Conservation (phyloP, 2,113 vertebrate genomes). For the Xiphophorus hellerii region DNA sequence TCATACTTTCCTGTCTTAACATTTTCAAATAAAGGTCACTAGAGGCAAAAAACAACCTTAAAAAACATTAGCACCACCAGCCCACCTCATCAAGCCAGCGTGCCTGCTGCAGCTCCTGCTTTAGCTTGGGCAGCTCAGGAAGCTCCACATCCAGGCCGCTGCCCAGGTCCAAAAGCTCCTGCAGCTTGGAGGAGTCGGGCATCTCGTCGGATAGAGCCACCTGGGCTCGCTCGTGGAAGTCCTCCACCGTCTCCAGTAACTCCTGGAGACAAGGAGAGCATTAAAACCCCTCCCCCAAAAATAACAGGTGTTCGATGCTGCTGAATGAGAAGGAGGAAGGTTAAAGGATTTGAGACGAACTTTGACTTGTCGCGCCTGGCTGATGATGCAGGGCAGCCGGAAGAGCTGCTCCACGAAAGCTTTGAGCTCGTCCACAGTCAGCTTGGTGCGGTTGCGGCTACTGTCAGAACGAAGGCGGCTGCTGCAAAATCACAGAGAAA, state of each 20-base stretch:
- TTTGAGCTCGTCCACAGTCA: slow-evolving; percentile 97
- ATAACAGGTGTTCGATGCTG: not conserved
- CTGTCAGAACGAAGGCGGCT: slow-evolving; percentile 85
- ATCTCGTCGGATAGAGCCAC: slow-evolving; percentile 91
- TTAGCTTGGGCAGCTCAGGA: slow-evolving; percentile 90
- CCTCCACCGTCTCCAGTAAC: slow-evolving; percentile 94
- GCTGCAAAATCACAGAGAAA: slow-evolving; percentile 52
- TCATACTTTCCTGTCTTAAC: no score
- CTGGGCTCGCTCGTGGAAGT: slow-evolving; percentile 95
- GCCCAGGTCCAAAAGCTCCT: slow-evolving; percentile 91
- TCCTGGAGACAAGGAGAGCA: slow-evolving; percentile 78
- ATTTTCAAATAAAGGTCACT: no score
- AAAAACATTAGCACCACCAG: no score
- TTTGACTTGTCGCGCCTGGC: slow-evolving; percentile 94
- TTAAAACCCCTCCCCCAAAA: not conserved
- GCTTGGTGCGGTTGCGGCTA: slow-evolving; percentile 88
- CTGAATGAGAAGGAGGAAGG: not conserved
- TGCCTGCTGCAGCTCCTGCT: slow-evolving; percentile 95
- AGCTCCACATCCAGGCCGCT: slow-evolving; percentile 94
- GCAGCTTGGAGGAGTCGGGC: slow-evolving; percentile 94
- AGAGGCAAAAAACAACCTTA: no score
- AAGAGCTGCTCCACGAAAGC: slow-evolving; percentile 96
- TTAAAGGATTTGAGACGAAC: slow-evolving; percentile 61
- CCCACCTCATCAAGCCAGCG: slow-evolving; percentile 97
- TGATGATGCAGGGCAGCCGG: slow-evolving; percentile 93